Conservation (phyloP, 2,888 invertebrate species). For the Leptothorax acervorum region DNA sequence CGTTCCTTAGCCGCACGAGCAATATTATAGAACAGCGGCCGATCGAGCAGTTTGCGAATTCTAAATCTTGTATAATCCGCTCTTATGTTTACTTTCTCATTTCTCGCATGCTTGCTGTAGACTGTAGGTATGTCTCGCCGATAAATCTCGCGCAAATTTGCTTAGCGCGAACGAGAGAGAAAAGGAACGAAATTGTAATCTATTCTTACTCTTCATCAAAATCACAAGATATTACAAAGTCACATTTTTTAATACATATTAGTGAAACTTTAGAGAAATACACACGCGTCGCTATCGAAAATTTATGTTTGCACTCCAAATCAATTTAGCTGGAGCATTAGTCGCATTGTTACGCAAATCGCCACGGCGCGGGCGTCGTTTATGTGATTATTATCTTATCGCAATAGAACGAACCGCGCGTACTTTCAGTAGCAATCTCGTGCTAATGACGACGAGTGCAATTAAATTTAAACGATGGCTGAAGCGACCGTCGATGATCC, state of each 20-base stretch:
- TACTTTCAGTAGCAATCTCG: background rate
- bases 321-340: background rate
- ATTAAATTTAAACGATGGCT: constrained; percentile 38
- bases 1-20: background rate
- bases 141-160: background rate
- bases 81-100: constrained; percentile 5
- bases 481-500: background rate
- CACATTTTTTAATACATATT: background rate
- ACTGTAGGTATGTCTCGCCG: background rate
- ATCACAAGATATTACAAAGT: background rate
- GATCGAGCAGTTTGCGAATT: constrained; percentile 6
- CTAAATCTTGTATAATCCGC: constrained; percentile 1
- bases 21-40: background rate
- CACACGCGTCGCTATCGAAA: background rate
- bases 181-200: background rate
- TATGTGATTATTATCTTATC: constrained; percentile 2
- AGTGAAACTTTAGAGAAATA: background rate
- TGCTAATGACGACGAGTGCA: constrained; percentile 41
- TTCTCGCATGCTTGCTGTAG: background rate
- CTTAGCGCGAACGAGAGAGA: background rate
- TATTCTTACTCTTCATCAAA: background rate
- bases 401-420: background rate
- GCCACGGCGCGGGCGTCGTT: background rate
- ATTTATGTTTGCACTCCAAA: background rate
- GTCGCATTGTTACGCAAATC: constrained; percentile 25